Evolutionary conservation across 2,888 invertebrate genomes (phyloP).

Genomic region (Diloba caeruleocephala): DNA sequence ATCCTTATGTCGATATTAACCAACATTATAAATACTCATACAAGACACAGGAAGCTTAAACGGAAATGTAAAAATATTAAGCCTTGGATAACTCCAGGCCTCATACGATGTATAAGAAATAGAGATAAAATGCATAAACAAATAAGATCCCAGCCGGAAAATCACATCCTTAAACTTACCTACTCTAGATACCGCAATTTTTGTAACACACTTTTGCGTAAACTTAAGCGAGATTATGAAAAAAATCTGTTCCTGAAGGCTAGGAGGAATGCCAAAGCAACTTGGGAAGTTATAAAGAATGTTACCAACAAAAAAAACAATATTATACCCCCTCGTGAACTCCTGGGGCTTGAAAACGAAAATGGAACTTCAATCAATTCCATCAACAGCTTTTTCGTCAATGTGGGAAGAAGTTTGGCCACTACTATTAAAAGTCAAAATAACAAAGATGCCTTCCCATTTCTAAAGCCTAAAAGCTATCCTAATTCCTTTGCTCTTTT

Average conservation of each 20-base stretch:
- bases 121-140: background rate
- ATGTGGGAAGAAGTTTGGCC: background rate
- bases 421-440: background rate
- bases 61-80: background rate
- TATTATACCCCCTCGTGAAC: background rate
- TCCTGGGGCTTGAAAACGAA: too few species aligned
- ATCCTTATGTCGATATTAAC: background rate
- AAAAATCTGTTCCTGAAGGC: background rate
- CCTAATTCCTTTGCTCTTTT: background rate
- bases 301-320: background rate
- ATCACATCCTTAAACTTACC: background rate
- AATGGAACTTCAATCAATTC: background rate
- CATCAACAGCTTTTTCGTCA: background rate
- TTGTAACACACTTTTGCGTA: background rate
- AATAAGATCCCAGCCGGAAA: background rate
- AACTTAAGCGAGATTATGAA: background rate
- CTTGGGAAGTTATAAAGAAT: background rate
- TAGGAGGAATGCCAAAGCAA: background rate
- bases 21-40: background rate
- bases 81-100: background rate
- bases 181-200: conserved; percentile 1
- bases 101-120: background rate
- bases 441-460: background rate
- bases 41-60: background rate
- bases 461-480: background rate